Base-by-base conservation (phyloP, 2,113 vertebrate species). In the Gadus macrocephalus region DNA sequence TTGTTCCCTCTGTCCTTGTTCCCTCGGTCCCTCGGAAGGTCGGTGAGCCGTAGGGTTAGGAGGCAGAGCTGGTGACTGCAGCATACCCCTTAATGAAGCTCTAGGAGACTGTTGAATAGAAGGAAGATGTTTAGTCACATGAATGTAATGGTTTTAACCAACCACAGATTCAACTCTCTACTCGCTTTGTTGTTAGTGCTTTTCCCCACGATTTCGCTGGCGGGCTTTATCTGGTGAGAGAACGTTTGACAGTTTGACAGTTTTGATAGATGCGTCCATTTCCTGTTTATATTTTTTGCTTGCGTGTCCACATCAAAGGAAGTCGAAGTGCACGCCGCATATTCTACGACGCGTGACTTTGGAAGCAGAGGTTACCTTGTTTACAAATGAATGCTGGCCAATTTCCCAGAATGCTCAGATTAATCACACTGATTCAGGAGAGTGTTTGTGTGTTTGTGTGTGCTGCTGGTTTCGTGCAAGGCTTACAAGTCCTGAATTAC, bases 301-400 rank as follows among this genome's bases (percentile, higher is more conserved):
- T 73, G 56, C 71, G 61, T 71, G 63, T 74, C 67, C 62, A 73
- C 73, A 85, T 83, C 75, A 86, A 87, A 80, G 71, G 74, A 66
- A 76, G 66, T 66, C 61, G 75, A 78, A 76, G 70, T 69, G 17
- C 62, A 74, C 66, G 71, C 31, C 31, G 31, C 31, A 35, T 35
- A 35, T 35, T 35, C 31, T 35, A 35, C 53, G 53, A 55, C 16
- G 31, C 31, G 5, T 16, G 16, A 55, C 53, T 15, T 55, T 55
- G 16, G 69, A 73, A 62, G 55, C 71, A 70, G 28, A 60, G 67
- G 62, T 72, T 79, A 62, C 63, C 68, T 55, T 69, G 64, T 42
- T 25, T 66, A 67, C 72, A 70, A 71, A 61, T 77, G 73, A 82
- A 74, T 78, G 65, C 67, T n/a, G 27, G 68, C 75, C 63, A 70